A percentile compares a stretch with the other conserved stretches of the same genome.
phyloP scores from a whole-genome alignment of 2,888 invertebrate genomes.

The Drosophila phalerata region DNA sequence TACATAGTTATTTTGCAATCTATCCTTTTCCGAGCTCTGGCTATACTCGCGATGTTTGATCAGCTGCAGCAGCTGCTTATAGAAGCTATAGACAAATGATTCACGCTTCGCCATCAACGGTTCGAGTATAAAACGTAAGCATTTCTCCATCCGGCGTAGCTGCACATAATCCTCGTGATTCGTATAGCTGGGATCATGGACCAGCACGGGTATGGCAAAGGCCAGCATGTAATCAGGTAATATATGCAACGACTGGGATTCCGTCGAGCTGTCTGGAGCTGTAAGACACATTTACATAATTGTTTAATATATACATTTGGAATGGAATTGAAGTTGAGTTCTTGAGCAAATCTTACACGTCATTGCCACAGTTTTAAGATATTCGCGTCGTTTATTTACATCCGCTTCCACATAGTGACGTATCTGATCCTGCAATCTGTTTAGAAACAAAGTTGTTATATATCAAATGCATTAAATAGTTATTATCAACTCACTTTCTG shows the following conservation, averaged over 20 bases:
- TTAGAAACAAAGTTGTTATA: not conserved
- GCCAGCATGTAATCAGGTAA: conserved; percentile 99
- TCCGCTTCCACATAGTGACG: conserved; percentile 95
- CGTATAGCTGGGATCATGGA: conserved; percentile 95
- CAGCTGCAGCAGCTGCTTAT: conserved; percentile 95
- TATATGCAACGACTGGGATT: conserved; percentile 92
- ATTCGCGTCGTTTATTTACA: conserved; percentile 95
- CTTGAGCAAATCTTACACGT: conserved; percentile 82
- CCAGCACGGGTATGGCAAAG: conserved; percentile 97
- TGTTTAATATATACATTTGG: not conserved
- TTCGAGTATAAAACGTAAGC: conserved; percentile 97
- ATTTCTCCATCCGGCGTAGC: conserved; percentile 92
- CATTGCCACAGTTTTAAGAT: conserved; percentile 92
- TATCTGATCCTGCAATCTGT: conserved; percentile 86
- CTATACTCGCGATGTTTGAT: conserved; percentile 97
- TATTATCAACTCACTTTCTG: conserved; percentile 87
- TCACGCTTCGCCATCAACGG: conserved; percentile 97
- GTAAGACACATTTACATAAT: conserved; percentile 11
- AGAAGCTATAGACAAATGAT: conserved; percentile 97
- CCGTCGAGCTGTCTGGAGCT: conserved; percentile 78
- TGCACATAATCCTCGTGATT: conserved; percentile 91
- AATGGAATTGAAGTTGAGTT: not conserved
- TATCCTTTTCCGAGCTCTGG: conserved; percentile 92
- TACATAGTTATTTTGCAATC: conserved; percentile 66
- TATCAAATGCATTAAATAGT: not conserved